Evolutionary conservation across 2,888 invertebrate species (phyloP).

Genomic region (Aphodius granarius): DNA sequence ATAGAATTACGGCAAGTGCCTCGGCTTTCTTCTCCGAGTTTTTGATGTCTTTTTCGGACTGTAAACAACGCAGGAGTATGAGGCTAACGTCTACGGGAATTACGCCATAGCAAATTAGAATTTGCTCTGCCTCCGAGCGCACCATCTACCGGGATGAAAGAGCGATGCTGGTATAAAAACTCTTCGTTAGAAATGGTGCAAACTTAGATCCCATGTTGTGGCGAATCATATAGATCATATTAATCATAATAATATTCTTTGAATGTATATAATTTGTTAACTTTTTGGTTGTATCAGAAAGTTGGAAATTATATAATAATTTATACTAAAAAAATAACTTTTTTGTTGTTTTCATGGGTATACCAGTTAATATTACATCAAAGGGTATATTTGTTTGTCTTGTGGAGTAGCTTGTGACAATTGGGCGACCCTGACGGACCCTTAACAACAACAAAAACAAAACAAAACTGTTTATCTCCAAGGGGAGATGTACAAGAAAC

Average conservation of each 20-base stretch:
- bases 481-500: background rate
- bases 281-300: too few species aligned
- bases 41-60: background rate
- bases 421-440: background rate
- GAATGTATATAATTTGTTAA: too few species aligned
- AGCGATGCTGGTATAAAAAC: too few species aligned
- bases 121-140: background rate
- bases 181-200: too few species aligned
- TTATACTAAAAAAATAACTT: too few species aligned
- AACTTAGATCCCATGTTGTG: too few species aligned
- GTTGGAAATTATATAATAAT: too few species aligned
- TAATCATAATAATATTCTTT: too few species aligned
- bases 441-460: background rate
- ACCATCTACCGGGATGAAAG: too few species aligned
- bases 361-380: background rate
- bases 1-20: background rate
- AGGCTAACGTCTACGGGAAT: background rate
- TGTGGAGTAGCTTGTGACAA: background rate
- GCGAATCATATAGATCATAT: too few species aligned
- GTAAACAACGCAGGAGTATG: background rate
- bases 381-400: background rate
- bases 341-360: background rate
- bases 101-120: background rate
- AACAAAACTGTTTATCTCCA: background rate
- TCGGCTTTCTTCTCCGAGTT: background rate